Base-by-base conservation (phyloP, 2,797 vertebrate genomes). In the Phoxinus dragarum region DNA sequence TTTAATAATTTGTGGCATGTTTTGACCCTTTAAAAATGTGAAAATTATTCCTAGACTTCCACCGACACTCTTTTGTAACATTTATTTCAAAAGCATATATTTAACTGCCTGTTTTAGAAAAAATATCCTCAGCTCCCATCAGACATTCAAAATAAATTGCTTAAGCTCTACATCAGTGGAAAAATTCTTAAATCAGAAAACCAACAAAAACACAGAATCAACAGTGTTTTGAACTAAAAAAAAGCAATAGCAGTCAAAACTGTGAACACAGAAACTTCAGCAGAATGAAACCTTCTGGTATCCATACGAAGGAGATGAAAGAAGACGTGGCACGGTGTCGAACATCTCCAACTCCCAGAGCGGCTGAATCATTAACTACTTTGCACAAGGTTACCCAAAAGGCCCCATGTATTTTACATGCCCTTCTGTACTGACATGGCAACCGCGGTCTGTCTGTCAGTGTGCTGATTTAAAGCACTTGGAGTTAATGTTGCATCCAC, bases 401-500 rank as follows among this genome's bases (percentile, higher is more conserved):
- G 90, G 42, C 44, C 78, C 80, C 59, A 84, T 69, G 49, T 82
- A 84, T 84, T 88, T 86, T 75, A 84, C 61, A 64, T 74, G 74
- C 73, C 59, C 74, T 71, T 75, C 56, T 66, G 61, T 78, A 44
- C 73, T 52, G 80, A 81, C 44, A 72, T 42, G 56, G 44, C 78
- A 84, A 40, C 21, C 40, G 27, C 81, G 42, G 42, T 66, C 49
- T 90, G 90, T 88, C 90, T 84, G 83, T 80, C 47, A 40, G 36
- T 68, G 85, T 82, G 80, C 90, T 93, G 89, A 94, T 94, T 91
- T 89, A 92, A 93, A 90, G 88, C 90, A 82, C 36, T 73, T 82
- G 84, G 88, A 92, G 90, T 91, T 92, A 86, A 93, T 93, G 93
- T 90, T 88, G 90, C 89, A 90, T 90, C 92, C 90, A 89, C 78